Percentiles rank a stretch among this genome's conserved stretches.
Evolutionary conservation across 2,113 vertebrate species (phyloP).

Genomic region (Solea senegalensis): DNA sequence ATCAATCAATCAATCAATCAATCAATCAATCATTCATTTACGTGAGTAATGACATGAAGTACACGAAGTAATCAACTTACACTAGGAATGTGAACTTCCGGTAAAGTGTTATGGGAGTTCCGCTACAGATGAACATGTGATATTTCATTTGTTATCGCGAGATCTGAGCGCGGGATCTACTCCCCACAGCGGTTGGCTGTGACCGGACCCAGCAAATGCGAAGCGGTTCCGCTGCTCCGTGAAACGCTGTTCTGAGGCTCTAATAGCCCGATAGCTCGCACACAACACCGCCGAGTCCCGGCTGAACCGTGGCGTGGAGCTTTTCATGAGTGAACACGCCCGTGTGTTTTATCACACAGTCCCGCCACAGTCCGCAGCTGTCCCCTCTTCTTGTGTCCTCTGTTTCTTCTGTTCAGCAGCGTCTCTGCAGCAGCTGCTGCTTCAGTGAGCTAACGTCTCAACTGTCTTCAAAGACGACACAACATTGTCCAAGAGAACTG

Average conservation of each 20-base stretch:
- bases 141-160: slow-evolving; percentile 46
- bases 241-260: background rate
- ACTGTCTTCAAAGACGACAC: slow-evolving; percentile 6
- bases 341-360: background rate
- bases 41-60: too few relatives aligned
- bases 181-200: slow-evolving; percentile 41
- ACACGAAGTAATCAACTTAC: too few relatives aligned
- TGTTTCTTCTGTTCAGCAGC: slow-evolving; percentile 8
- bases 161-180: slow-evolving; percentile 44
- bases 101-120: too few relatives aligned
- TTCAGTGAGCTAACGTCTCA: slow-evolving; percentile 61
- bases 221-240: background rate
- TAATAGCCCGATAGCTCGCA: slow-evolving; percentile 34
- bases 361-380: background rate
- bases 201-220: slow-evolving; percentile 8
- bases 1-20: too few relatives aligned
- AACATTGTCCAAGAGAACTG: slow-evolving; percentile 9
- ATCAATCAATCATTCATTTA: too few relatives aligned
- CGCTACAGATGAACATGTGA: too few relatives aligned
- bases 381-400: background rate
- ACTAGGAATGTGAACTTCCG: too few relatives aligned
- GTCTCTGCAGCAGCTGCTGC: slow-evolving; percentile 41
- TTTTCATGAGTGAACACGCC: background rate
- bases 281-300: background rate
- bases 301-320: background rate